Conservation (phyloP, 2,113 vertebrate genomes). For the Lepus timidus region DNA sequence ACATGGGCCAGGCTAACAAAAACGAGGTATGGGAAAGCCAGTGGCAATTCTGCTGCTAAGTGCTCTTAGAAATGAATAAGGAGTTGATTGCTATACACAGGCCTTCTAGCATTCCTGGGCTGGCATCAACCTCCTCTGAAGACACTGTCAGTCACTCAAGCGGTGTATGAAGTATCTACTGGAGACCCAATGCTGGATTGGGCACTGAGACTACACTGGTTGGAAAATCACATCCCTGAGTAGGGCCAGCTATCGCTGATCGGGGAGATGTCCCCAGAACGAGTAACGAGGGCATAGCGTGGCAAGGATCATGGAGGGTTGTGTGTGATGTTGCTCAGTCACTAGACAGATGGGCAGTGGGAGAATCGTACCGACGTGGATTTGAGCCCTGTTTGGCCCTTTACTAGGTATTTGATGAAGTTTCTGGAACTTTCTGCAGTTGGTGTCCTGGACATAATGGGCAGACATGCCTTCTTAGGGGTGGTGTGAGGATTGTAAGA, state of each 20-base stretch:
- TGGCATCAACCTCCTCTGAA: background rate
- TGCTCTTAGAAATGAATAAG: background rate
- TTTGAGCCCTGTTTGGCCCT: background rate
- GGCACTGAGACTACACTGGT: background rate
- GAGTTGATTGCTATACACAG: background rate
- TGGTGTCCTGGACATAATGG: background rate
- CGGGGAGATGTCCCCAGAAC: background rate
- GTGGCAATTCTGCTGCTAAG: background rate
- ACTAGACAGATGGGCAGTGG: background rate
- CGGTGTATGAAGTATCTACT: background rate
- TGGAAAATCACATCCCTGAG: background rate
- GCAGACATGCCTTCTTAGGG: background rate
- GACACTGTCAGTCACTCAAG: slow-evolving; percentile 12
- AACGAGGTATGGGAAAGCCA: background rate
- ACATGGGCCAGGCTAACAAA: background rate
- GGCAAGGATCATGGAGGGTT: background rate
- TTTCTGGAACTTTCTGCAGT: slow-evolving; percentile 25
- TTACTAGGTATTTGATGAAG: background rate
- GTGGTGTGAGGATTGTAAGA: background rate
- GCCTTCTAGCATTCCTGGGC: background rate
- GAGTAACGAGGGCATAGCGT: background rate
- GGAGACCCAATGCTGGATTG: background rate
- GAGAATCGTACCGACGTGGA: background rate
- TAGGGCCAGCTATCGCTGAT: background rate
- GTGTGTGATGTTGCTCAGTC: background rate